Percentiles rank a stretch among this genome's conserved stretches.
phyloP scores from a whole-genome alignment of 2,888 invertebrate genomes.

The Automeris io region DNA sequence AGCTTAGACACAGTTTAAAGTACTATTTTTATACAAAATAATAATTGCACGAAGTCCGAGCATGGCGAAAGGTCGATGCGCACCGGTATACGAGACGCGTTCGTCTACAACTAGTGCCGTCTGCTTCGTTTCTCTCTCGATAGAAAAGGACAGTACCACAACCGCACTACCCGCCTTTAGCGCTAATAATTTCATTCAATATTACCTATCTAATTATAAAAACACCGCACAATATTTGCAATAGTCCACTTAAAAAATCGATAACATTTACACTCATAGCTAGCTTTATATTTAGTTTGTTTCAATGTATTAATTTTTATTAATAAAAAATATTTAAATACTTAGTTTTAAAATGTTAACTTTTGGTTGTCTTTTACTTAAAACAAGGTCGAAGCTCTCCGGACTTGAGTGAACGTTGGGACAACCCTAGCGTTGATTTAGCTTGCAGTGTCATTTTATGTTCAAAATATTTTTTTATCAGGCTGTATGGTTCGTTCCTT shows the following conservation, averaged over 20 bases:
- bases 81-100: conserved; percentile 29
- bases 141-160: conserved; percentile 45
- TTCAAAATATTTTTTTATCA: too few species aligned
- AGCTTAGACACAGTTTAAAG: conserved; percentile 73
- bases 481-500: too few species aligned
- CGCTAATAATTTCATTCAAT: conserved; percentile 76
- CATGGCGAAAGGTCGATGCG: conserved; percentile 26
- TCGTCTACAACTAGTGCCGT: conserved; percentile 33
- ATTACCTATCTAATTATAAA: conserved; percentile 79
- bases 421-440: conserved; percentile 51
- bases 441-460: conserved; percentile 27
- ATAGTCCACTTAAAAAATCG: conserved; percentile 74
- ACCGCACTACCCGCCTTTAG: conserved; percentile 57
- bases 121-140: conserved; percentile 27
- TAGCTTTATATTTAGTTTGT: conserved; percentile 76
- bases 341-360: conserved; percentile 73
- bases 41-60: conserved; percentile 77
- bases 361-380: conserved; percentile 76
- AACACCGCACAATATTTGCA: conserved; percentile 76
- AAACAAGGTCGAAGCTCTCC: conserved; percentile 61
- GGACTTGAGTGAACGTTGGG: conserved; percentile 56
- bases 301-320: conserved; percentile 68
- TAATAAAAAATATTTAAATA: conserved; percentile 73
- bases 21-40: conserved; percentile 75
- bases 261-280: conserved; percentile 77